Base-by-base conservation (phyloP, 2,797 vertebrate species). In the Pseudotriccus pelzelni region DNA sequence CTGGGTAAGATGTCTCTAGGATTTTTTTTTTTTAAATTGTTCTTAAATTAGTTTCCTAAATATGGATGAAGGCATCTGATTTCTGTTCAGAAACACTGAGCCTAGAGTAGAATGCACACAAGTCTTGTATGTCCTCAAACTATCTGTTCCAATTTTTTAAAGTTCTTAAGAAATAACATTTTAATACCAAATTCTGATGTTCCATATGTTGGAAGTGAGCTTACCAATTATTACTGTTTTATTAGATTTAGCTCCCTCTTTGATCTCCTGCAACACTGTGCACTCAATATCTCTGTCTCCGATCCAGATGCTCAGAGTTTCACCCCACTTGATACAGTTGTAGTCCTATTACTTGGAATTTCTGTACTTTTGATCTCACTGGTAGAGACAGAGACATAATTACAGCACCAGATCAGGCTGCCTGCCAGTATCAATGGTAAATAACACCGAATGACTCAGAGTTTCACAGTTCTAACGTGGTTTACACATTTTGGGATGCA, bases 391-490 rank as follows among this genome's bases (percentile, higher is more conserved):
- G 96, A 97, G 89, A 93, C 94, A 95, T 94, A 96, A 96, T 96
- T 96, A 95, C 97, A 96, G 95, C 84, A 97, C 96, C 90, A 94
- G 96, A 94, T 91, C 93, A 93, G 97, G 90, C 94, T 88, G 93
- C 60, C 88, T 97, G 96, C 96, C 97, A 97, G 94, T 97, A 94
- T 94, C 96, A 97, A 97, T 97, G 93, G 96, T 94, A 96, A 97
- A 96, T 95, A 97, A 95, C 95, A 95, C 87, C 24, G 80, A 95
- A 77, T 94, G 96, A 94, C 95, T 97, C 96, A 94, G 30, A 95
- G 91, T 94, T 97, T 97, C 95, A 94, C 95, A 96, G 95, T 85
- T 89, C 58, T 72, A 96, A 91, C 8, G 36, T 95, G 96, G 96
- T 93, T 94, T 95, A 95, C 96, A 93, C 95, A 91, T 95, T 97